phyloP scores from a whole-genome alignment of 2,888 invertebrate species.

The Anodontia alba region DNA sequence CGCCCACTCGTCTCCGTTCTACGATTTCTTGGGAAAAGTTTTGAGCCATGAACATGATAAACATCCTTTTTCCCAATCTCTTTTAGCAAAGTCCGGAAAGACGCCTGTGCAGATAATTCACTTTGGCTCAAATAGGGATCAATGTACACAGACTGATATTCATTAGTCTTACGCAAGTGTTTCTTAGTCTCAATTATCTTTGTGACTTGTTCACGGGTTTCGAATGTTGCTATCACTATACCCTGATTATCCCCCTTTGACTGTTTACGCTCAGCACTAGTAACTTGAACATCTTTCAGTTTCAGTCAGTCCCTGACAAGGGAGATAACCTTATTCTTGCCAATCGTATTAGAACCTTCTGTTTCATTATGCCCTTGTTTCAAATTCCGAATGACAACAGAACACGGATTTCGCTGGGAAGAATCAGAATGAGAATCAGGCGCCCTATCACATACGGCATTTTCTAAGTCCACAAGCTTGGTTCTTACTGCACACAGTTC shows the following conservation, averaged over 20 bases:
- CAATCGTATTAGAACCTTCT: background rate
- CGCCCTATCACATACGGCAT: background rate
- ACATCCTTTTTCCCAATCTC: background rate
- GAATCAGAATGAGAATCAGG: background rate
- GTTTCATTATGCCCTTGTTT: background rate
- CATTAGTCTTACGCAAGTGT: background rate
- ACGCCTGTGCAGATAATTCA: slow-evolving; percentile 1
- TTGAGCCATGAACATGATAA: background rate
- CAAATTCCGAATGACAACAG: background rate
- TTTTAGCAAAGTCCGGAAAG: background rate
- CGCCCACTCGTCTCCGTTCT: no score
- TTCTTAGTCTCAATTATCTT: background rate
- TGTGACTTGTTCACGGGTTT: background rate
- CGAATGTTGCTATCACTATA: background rate
- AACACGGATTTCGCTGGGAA: background rate
- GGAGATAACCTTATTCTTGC: background rate
- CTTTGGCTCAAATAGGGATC: background rate
- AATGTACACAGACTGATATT: slow-evolving; percentile 8
- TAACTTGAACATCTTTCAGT: background rate
- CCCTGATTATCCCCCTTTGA: background rate
- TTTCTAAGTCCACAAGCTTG: background rate
- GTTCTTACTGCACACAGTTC: background rate
- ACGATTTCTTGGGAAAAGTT: background rate
- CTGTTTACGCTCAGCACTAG: background rate
- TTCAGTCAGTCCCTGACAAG: background rate